Conservation (phyloP, 2,113 vertebrate genomes). For the Rhinolophus sinicus region DNA sequence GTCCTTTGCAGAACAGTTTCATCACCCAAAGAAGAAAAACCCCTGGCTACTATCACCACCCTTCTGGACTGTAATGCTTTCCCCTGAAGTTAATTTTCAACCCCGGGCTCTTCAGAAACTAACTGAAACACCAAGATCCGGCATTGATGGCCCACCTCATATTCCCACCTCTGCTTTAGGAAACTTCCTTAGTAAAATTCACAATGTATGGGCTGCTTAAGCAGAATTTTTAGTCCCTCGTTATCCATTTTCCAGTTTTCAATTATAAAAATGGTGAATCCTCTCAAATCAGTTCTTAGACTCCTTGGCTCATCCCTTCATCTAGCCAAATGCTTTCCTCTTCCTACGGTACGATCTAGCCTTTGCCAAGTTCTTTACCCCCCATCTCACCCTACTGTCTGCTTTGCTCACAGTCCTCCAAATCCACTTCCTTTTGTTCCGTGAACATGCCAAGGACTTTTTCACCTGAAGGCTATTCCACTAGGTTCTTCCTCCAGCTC, state of each 20-base stretch:
- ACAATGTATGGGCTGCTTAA: not conserved
- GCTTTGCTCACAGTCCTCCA: not conserved
- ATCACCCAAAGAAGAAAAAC: constrained; percentile 14
- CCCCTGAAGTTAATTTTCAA: constrained; percentile 42
- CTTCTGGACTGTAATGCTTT: not conserved
- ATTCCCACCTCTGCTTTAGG: not conserved
- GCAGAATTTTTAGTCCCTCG: not conserved
- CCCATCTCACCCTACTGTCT: not conserved
- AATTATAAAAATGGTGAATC: not conserved
- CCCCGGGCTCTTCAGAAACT: not conserved
- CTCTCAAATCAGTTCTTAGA: not conserved
- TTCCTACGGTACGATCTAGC: not conserved
- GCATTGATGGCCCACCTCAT: not conserved
- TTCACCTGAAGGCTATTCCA: not conserved
- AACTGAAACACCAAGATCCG: not conserved
- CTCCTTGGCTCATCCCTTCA: not conserved
- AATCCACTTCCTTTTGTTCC: not conserved
- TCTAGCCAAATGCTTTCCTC: not conserved
- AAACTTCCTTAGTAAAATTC: constrained; percentile 7
- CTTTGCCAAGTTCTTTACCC: not conserved
- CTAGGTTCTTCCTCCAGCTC: not conserved
- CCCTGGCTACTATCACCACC: not conserved
- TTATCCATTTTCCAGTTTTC: not conserved
- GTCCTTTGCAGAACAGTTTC: constrained; percentile 33
- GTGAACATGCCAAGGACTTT: not conserved